Conservation (phyloP, 2,113 vertebrate species). For the Nannobrachium achirus region DNA sequence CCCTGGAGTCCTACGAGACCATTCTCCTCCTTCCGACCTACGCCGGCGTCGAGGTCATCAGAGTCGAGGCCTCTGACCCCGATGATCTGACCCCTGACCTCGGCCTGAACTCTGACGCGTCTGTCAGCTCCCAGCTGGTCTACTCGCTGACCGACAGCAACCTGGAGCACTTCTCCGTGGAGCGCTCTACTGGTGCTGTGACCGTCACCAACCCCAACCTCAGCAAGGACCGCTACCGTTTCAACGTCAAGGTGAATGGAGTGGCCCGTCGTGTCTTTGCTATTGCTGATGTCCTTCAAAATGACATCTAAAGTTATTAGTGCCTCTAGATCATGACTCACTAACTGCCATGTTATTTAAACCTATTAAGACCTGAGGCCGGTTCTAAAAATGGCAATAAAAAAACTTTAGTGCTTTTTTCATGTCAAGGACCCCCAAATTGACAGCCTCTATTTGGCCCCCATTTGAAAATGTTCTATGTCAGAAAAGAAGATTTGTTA, state of each 20-base stretch:
- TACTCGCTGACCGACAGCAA: conserved; percentile 88
- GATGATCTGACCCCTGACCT: conserved; percentile 88
- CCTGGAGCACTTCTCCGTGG: conserved; percentile 86
- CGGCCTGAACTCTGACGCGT: conserved; percentile 82
- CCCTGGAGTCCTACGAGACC: conserved; percentile 88
- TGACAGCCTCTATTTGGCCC: too few species aligned
- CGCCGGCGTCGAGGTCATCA: conserved; percentile 88
- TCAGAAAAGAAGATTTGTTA: too few species aligned
- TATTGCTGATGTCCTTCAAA: too few species aligned
- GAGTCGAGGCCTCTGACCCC: conserved; percentile 89
- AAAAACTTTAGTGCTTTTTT: too few species aligned
- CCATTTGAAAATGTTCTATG: too few species aligned
- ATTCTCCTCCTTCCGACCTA: conserved; percentile 93
- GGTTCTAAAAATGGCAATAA: too few species aligned
- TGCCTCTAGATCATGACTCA: too few species aligned
- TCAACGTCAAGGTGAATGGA: conserved; percentile 81
- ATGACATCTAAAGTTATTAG: too few species aligned
- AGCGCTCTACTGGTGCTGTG: conserved; percentile 86
- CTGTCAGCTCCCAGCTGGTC: conserved; percentile 79
- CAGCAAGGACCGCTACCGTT: conserved; percentile 88
- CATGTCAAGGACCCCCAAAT: too few species aligned
- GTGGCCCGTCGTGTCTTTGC: background rate
- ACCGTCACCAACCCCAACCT: conserved; percentile 89
- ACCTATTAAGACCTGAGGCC: too few species aligned
- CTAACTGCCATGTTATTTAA: too few species aligned